Evolutionary conservation across 2,888 invertebrate species (phyloP).

Genomic region (Halictus ligatus): DNA sequence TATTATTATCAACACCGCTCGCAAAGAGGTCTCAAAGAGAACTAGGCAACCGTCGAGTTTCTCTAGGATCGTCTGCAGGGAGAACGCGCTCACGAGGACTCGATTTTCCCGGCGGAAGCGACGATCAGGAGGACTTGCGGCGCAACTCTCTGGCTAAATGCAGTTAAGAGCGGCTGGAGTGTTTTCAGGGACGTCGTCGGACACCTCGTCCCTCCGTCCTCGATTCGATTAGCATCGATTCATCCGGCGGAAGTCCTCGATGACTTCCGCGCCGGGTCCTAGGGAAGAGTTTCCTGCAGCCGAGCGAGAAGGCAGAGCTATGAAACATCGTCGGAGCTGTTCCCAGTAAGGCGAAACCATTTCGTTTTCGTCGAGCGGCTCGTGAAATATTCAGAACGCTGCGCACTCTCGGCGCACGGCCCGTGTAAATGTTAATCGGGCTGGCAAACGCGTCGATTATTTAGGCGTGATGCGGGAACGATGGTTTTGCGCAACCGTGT

Average conservation of each 20-base stretch:
- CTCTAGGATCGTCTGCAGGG: background rate
- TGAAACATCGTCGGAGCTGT: constrained; percentile 10
- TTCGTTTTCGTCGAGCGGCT: background rate
- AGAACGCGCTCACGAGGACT: background rate
- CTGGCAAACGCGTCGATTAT: constrained; percentile 27
- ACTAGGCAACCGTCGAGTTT: background rate
- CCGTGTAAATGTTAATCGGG: constrained; percentile 46
- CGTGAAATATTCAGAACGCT: constrained; percentile 53
- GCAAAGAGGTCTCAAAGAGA: background rate
- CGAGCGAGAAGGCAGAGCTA: background rate
- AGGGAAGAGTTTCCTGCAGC: background rate
- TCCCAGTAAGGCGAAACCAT: constrained; percentile 35
- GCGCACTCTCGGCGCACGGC: background rate
- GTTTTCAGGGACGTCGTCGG: background rate
- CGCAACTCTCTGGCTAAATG: background rate
- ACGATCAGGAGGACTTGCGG: constrained; percentile 15
- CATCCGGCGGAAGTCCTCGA: constrained; percentile 16
- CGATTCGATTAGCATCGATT: constrained; percentile 54
- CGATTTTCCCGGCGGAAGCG: background rate
- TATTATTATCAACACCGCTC: background rate
- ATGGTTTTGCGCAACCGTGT: background rate
- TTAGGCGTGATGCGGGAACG: background rate
- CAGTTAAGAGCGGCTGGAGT: background rate
- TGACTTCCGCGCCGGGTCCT: background rate
- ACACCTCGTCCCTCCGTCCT: constrained; percentile 2